Conservation (phyloP, 1,140 invertebrate genomes). For the Drosophila insularis region DNA sequence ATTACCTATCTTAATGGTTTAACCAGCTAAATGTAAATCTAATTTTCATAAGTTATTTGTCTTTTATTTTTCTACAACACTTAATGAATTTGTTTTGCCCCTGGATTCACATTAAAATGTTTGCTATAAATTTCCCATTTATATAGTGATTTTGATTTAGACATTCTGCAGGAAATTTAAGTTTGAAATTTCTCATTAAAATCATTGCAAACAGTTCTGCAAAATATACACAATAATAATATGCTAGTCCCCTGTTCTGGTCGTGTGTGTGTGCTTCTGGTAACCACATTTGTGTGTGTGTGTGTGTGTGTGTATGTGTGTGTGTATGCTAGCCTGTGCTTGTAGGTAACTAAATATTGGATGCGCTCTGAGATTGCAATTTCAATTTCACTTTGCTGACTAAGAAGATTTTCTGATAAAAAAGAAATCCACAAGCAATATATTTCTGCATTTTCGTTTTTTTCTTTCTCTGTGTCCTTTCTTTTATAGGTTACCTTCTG, state of each 20-base stretch:
- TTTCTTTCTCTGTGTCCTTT: conserved; percentile 9
- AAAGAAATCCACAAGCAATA: conserved; percentile 27
- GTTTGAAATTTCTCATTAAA: background rate
- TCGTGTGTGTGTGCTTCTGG: background rate
- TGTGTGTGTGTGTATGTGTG: background rate
- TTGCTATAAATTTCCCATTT: too few species aligned
- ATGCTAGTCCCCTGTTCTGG: background rate
- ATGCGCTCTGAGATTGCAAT: conserved; percentile 37
- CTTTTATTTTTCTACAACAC: too few species aligned
- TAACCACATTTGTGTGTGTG: background rate
- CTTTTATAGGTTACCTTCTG: background rate
- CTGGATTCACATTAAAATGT: too few species aligned
- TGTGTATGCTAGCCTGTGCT: background rate
- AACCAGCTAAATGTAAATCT: too few species aligned
- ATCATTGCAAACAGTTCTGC: background rate
- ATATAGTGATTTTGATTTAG: too few species aligned
- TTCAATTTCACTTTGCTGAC: conserved; percentile 52
- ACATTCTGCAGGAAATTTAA: background rate
- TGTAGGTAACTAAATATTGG: conserved; percentile 1
- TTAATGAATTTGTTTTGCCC: too few species aligned
- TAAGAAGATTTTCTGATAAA: conserved; percentile 30
- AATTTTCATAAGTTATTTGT: too few species aligned
- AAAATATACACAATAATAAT: background rate
- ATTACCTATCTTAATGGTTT: too few species aligned
- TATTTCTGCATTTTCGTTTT: conserved; percentile 35